Percentiles rank a stretch among this genome's conserved stretches.
phyloP scores from a whole-genome alignment of 2,113 vertebrate species.

The Raja brachyura region DNA sequence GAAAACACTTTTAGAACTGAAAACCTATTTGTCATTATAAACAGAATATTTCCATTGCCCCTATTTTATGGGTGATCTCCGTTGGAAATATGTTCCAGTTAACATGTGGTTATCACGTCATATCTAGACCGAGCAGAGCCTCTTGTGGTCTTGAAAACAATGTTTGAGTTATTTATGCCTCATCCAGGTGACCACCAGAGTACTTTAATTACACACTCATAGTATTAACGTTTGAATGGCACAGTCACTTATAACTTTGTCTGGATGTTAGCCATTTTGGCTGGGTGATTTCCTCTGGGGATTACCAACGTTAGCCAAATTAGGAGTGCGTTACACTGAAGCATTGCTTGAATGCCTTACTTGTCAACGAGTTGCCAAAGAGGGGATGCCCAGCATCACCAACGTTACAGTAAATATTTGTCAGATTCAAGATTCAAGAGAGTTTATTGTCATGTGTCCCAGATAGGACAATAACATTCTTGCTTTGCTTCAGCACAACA shows the following conservation, averaged over 20 bases:
- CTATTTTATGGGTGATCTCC: not conserved
- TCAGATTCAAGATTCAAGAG: too few species aligned
- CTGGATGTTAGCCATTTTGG: not conserved
- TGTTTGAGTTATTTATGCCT: not conserved
- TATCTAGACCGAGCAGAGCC: not conserved
- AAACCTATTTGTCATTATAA: not conserved
- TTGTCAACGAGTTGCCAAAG: too few species aligned
- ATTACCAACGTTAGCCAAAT: too few species aligned
- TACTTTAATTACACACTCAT: not conserved
- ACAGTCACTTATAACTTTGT: not conserved
- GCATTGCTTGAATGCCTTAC: too few species aligned
- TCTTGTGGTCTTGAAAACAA: not conserved
- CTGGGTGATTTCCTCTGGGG: too few species aligned
- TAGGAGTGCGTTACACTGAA: too few species aligned
- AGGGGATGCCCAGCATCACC: too few species aligned
- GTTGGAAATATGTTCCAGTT: not conserved
- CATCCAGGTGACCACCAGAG: not conserved
- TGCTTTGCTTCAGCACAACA: too few species aligned
- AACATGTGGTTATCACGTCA: not conserved
- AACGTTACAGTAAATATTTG: too few species aligned
- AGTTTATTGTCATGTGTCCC: too few species aligned
- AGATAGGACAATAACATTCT: too few species aligned
- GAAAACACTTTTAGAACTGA: not conserved
- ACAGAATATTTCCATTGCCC: conserved; percentile 3
- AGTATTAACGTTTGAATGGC: not conserved